These are phyloP conservation scores for Chloromyia formosa DNA, from an alignment of 2,888 invertebrate genomes.

Conservation along the genomic window DNA sequence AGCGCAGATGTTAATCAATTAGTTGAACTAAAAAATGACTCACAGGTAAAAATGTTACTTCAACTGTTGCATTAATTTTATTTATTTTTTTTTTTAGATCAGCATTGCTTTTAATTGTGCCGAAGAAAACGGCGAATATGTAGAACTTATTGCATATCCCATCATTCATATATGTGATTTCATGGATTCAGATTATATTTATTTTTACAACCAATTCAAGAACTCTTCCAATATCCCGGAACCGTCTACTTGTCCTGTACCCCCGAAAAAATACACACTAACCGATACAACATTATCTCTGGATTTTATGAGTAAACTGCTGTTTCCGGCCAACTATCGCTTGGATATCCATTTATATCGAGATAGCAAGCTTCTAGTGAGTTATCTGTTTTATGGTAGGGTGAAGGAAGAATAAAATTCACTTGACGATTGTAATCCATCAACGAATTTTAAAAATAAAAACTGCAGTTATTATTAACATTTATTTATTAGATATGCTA, in stretches of 20 bases:
- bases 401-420: no score
- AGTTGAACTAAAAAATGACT: constrained; percentile 28
- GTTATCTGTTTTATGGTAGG: background rate
- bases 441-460: no score
- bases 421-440: no score
- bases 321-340: background rate
- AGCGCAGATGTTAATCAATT: constrained; percentile 4
- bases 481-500: no score
- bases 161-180: background rate
- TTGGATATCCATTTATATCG: background rate
- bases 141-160: background rate
- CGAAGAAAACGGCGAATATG: background rate
- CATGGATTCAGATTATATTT: background rate
- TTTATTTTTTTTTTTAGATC: constrained; percentile 6
- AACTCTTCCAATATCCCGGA: constrained; percentile 5
- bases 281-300: background rate
- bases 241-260: constrained; percentile 19
- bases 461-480: no score
- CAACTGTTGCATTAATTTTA: background rate
- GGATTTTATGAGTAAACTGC: background rate
- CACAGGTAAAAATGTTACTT: background rate
- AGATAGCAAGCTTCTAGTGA: background rate
- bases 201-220: background rate
- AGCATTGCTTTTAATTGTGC: background rate
- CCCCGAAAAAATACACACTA: background rate